These are phyloP conservation scores for Archegozetes longisetosus DNA, from an alignment of 1,140 invertebrate genomes.

Conservation along the genomic window DNA sequence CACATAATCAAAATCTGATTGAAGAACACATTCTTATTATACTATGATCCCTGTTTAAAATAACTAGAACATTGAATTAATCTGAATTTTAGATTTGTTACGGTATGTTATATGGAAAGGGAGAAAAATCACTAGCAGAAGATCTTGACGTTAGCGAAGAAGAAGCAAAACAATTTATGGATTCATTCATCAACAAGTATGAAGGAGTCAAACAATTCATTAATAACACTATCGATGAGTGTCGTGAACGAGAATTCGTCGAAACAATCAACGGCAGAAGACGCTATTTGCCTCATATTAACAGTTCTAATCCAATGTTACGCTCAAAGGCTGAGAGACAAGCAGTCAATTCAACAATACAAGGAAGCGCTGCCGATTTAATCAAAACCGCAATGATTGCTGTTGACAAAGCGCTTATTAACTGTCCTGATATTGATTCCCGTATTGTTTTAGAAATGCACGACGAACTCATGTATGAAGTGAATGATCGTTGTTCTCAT, in stretches of 20 bases:
- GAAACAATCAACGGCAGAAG: constrained; percentile 61
- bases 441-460: constrained; percentile 72
- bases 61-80: neutral
- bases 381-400: constrained; percentile 74
- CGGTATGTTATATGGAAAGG: constrained; percentile 96
- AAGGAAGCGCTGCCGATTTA: constrained; percentile 89
- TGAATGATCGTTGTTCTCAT: constrained; percentile 33
- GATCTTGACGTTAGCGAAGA: constrained; percentile 57
- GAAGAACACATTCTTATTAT: no score
- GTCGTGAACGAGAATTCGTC: constrained; percentile 54
- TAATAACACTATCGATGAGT: constrained; percentile 45
- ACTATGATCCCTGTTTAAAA: neutral
- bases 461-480: constrained; percentile 92
- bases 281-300: constrained; percentile 60
- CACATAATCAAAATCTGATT: no score
- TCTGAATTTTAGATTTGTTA: constrained; percentile 57
- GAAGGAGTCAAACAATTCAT: constrained; percentile 44
- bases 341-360: constrained; percentile 83
- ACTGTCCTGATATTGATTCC: constrained; percentile 26
- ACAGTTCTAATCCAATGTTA: constrained; percentile 38
- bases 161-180: constrained; percentile 60
- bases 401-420: constrained; percentile 42
- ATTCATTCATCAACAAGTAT: constrained; percentile 42
- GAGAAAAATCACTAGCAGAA: constrained; percentile 61
- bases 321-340: constrained; percentile 78